Conservation (phyloP, 2,113 vertebrate species). For the Benitochromis conjunctus region DNA sequence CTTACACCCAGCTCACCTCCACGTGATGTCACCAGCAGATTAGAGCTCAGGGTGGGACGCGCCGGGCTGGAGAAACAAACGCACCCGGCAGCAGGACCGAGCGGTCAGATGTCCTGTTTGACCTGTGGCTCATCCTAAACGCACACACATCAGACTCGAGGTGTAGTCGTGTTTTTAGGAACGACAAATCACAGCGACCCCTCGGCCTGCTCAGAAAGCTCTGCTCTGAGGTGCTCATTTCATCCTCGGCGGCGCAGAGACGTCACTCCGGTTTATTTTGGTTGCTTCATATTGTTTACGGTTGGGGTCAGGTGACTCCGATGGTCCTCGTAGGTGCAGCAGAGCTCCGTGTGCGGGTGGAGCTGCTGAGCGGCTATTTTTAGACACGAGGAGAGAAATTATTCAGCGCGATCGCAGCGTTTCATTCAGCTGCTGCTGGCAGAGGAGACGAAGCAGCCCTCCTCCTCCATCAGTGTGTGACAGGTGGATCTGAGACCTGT, state of each 20-base stretch:
- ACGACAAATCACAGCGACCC: not conserved
- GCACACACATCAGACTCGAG: not conserved
- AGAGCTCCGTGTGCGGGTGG: not conserved
- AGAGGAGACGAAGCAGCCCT: not conserved
- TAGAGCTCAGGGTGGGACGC: not conserved
- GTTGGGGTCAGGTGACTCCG: not conserved
- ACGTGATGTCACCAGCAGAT: not conserved
- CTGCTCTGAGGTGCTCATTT: not conserved
- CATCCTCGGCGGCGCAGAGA: not conserved
- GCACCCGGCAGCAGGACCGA: not conserved
- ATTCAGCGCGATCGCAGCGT: constrained; percentile 34
- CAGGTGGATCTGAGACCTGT: not conserved
- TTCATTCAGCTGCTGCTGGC: constrained; percentile 21
- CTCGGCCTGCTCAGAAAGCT: not conserved
- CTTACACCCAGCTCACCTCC: not conserved
- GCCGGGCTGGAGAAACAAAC: not conserved
- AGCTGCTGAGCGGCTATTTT: constrained; percentile 26
- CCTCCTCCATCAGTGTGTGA: not conserved
- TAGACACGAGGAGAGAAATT: constrained; percentile 43
- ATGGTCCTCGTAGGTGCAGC: not conserved
- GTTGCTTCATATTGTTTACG: not conserved
- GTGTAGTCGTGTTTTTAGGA: not conserved
- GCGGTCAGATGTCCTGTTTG: not conserved
- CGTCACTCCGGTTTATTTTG: not conserved
- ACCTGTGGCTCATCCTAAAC: not conserved